Evolutionary conservation across 2,888 invertebrate genomes (phyloP), one percentile per base, ranked within the genome.

Genomic region (Volucella bombylans): DNA sequence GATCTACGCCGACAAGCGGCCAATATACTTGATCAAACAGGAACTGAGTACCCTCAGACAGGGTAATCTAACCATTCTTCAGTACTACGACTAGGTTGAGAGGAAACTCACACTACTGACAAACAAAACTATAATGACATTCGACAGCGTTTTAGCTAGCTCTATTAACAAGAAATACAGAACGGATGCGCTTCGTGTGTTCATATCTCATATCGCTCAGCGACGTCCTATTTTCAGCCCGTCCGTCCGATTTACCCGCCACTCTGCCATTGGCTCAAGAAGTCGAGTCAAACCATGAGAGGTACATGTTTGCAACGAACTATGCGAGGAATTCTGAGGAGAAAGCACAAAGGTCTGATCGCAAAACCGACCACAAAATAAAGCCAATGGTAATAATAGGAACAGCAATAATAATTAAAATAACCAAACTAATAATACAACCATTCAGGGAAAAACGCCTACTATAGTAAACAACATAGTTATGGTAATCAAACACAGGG

Each of bases 241-340:
- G 80, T 38, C 86, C 79, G 3, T 10, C 15, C 10, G 73, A 83
- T 54, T 49, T 81, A 14, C 78, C 85, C 1, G 52, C 62, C 8
- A 71, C 74, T n/a, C 54, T 71, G 62, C 79, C 86, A 41, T 69
- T 86, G 18, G 78, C 81, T 41, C 86, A 82, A 45, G 81, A 81
- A 50, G 57, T 86, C 11, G 77, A 81, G 50, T 62, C 81, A 4
- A 82, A 82, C 54, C 72, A 62, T 31, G 85, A 81, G 62, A 49
- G 81, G 43, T 68, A 77, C 39, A 11, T 72, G 38, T 86, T 82
- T 38, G 79, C 79, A 38, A 50, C 61, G 10, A 82, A 73, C 39
- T 82, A 41, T 54, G 52, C 54, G 4, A 55, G 2, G 38, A 68
- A 55, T 39, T 45, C 31, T 31, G 57, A 57, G 12, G 47, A 47